phyloP scores from a whole-genome alignment of 2,113 vertebrate species.

The Grammomys surdaster region DNA sequence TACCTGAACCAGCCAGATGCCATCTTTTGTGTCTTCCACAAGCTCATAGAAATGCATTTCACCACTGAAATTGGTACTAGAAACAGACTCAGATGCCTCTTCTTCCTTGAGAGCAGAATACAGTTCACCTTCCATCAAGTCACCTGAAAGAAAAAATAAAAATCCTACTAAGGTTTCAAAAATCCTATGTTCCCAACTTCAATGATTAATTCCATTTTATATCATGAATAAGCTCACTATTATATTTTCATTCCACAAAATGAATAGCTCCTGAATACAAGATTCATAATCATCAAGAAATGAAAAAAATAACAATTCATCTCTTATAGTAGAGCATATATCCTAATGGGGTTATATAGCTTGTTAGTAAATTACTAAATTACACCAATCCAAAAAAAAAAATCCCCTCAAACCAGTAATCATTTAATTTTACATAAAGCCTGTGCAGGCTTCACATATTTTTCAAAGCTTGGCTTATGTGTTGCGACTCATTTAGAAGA shows the following conservation, averaged over 20 bases:
- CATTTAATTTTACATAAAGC: background rate
- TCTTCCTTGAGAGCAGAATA: conserved; percentile 98
- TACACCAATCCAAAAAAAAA: conserved; percentile 19
- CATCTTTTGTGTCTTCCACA: conserved; percentile 99
- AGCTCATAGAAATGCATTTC: conserved; percentile 99
- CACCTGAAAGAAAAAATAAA: conserved; percentile 87
- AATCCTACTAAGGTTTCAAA: conserved; percentile 31
- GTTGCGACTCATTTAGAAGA: conserved; percentile 49
- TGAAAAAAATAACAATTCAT: background rate
- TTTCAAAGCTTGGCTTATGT: conserved; percentile 39
- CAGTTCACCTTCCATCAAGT: conserved; percentile 97
- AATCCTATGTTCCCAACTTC: background rate
- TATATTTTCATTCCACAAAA: background rate
- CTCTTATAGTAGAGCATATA: background rate
- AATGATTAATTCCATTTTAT: conserved; percentile 35
- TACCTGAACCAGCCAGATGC: conserved; percentile 99
- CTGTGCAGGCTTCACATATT: background rate
- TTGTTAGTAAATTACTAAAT: conserved; percentile 49
- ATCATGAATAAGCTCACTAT: background rate
- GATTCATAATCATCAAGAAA: background rate
- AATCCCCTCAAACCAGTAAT: background rate
- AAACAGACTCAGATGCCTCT: conserved; percentile 92
- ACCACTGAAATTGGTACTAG: conserved; percentile 96
- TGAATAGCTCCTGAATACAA: conserved; percentile 8
- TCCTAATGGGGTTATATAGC: background rate